Conservation (phyloP, 2,888 invertebrate species). For the Noctua fimbriata region DNA sequence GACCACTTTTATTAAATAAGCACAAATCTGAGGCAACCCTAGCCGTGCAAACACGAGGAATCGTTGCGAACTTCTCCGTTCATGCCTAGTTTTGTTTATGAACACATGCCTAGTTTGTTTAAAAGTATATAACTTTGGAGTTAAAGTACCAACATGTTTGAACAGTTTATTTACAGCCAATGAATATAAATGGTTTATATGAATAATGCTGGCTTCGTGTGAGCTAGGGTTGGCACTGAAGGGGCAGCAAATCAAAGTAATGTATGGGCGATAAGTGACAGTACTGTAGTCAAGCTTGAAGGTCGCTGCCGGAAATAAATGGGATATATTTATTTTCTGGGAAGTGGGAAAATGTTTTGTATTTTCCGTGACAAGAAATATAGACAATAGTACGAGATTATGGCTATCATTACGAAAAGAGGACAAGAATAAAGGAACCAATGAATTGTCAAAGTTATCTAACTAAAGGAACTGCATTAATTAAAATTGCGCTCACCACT, state of each 20-base stretch:
- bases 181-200: constrained; percentile 68
- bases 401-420: constrained; percentile 6
- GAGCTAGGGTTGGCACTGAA: constrained; percentile 59
- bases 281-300: constrained; percentile 49
- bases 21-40: constrained; percentile 58
- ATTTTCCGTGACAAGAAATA: constrained; percentile 29
- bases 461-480: not conserved
- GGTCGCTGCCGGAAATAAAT: constrained; percentile 49
- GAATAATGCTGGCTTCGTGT: constrained; percentile 47
- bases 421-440: constrained; percentile 6
- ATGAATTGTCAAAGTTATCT: not conserved
- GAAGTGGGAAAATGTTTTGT: constrained; percentile 44
- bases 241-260: constrained; percentile 53
- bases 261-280: constrained; percentile 59
- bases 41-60: constrained; percentile 49
- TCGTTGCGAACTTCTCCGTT: constrained; percentile 58
- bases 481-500: constrained; percentile 11
- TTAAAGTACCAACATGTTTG: constrained; percentile 64
- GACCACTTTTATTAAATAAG: constrained; percentile 47
- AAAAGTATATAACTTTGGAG: constrained; percentile 68
- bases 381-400: constrained; percentile 16
- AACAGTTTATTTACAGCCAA: constrained; percentile 63
- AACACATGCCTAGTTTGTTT: constrained; percentile 66
- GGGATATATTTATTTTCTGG: constrained; percentile 42
- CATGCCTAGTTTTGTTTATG: constrained; percentile 60